Base-by-base conservation (phyloP, 1,140 invertebrate genomes). In the Drosophila miranda region DNA sequence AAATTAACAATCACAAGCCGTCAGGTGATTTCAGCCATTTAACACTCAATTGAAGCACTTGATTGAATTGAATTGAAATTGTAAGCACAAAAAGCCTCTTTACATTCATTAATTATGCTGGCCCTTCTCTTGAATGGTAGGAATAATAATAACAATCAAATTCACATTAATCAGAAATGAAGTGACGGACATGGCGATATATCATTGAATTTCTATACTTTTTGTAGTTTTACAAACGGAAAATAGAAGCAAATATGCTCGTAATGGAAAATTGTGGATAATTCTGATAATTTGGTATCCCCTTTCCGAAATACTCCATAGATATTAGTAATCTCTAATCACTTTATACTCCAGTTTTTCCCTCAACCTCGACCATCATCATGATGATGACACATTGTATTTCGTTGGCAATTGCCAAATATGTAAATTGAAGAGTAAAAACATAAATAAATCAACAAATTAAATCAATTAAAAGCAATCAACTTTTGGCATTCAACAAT, bases 401-500 rank as follows among this genome's bases (percentile, higher is more conserved):
- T 16, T 30, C 14, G 51, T 30, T 64, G 51, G n/a, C 70, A 82
- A 87, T 88, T 87, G 82, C 60, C 75, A 67, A 87, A 87, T 87
- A 88, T 87, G 83, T 78, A 72, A 75, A 87, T 86, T 75, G 21
- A 34, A 11, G 44, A 26, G 2, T 19, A 19, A 38, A 44, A 28
- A 38, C 59, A 72, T 23, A 61, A 52, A 54, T 28, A 45, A 42
- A 23, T 14, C 28, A 53, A 50, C 44, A 55, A 86, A 86, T 81
- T 64, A 51, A 68, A 75, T 84, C 83, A 87, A 87, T 87, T 87
- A 72, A 72, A 61, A 28, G 57, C 77, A 78, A 80, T 75, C 69
- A 78, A 59, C 74, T 66, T 67, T 54, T 76, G 68, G 70, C 78
- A 61, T 75, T 78, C 70, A 64, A 58, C 64, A 38, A 38, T 38